Base-by-base conservation (phyloP, 2,113 vertebrate genomes). In the Pollimyrus isidori region DNA sequence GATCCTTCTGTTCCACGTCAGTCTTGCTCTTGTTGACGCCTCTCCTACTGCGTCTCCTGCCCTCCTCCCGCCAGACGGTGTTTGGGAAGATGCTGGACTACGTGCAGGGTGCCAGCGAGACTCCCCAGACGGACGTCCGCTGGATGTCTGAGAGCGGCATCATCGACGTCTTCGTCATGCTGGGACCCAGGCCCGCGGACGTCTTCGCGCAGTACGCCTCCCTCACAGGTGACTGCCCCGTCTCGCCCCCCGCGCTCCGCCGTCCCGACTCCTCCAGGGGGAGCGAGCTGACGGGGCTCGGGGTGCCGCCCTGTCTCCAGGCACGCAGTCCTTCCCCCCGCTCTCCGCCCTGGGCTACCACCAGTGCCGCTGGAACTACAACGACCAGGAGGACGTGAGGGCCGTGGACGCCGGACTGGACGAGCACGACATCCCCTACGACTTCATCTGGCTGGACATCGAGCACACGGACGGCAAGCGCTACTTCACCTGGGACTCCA, bases 301-400 rank as follows among this genome's bases (percentile, higher is more conserved):
- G 23, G 21, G 13, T 11, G 52, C 2, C 69, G 73, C 56, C 7
- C 26, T 10, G 6, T 3, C 30, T 50, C 45, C 92, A 99, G 98
- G 98, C 48, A 99, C 97, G 9, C 98, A 98, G 95, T 93, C 97
- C 2, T 94, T 99, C 91, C 98, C 98, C 26, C 97, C 98, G 0
- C 94, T 98, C 1, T 94, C 97, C 21, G 92, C 97, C 0, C 91
- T 99, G 87, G 97, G 93, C 1, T 98, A 98, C 92, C 98, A 99
- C 94, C 98, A 99, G 95, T 98, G 97, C 94, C 97, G 98, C 90
- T 99, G 98, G 98, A 99, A 99, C 92, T 99, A 99, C 94, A 97
- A 98, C 0, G 97, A 99, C 10, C 97, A 99, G 93, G 97, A 96
- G 0, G 98, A 99, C 0, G 97, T 99, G 88, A 93, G 93, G 3